These are phyloP conservation scores for Propithecus coquereli DNA, from an alignment of 2,113 vertebrate genomes.

Conservation along the genomic window DNA sequence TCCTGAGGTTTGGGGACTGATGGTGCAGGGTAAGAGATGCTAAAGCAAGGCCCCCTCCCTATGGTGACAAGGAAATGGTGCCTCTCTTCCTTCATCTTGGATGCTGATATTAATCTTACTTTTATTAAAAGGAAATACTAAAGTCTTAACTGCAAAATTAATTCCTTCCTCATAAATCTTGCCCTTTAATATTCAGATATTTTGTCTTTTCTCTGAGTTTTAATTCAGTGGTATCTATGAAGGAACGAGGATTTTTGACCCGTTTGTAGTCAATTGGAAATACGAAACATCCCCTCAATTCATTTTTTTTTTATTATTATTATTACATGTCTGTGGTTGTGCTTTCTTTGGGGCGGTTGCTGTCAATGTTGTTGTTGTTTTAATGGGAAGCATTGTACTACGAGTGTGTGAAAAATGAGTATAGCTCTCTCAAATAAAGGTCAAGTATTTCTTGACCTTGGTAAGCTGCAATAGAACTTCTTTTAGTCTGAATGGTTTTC, in stretches of 20 bases:
- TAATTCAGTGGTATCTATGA: background rate
- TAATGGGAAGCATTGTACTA: background rate
- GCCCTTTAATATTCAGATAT: background rate
- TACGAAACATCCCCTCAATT: background rate
- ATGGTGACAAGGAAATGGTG: background rate
- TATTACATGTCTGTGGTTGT: background rate
- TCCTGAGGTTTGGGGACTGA: background rate
- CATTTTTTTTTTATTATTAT: background rate
- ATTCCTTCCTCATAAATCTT: background rate
- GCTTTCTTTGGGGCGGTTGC: background rate
- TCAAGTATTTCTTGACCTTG: background rate
- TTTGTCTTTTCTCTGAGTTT: slow-evolving; percentile 14
- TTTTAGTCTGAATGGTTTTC: background rate
- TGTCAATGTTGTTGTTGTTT: background rate
- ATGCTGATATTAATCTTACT: background rate
- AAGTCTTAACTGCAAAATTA: background rate
- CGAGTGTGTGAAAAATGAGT: background rate
- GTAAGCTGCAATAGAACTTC: background rate
- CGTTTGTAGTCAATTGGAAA: background rate
- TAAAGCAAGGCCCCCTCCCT: background rate
- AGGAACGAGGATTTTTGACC: background rate
- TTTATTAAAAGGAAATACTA: background rate
- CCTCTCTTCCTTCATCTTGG: background rate
- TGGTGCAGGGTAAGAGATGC: background rate
- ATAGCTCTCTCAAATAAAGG: background rate